phyloP scores from a whole-genome alignment of 2,888 invertebrate genomes.

The Esperia sulphurella region DNA sequence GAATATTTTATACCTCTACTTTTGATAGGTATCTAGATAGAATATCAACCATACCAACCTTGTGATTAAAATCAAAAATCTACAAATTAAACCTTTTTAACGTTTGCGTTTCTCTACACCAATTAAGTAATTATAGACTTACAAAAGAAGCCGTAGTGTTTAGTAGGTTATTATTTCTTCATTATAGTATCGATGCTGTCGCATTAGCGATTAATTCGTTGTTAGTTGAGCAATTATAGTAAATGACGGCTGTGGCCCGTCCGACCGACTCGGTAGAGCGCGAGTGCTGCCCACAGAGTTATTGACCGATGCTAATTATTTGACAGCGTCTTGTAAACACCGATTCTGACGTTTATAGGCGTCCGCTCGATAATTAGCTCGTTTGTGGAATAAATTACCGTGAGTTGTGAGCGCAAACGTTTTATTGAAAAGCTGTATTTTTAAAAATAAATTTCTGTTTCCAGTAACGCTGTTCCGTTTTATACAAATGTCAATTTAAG shows the following conservation, averaged over 20 bases:
- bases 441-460: neutral
- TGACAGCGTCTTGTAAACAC: slow-evolving; percentile 53
- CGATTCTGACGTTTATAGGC: slow-evolving; percentile 32
- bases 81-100: too few species aligned
- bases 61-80: too few species aligned
- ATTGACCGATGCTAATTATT: slow-evolving; percentile 65
- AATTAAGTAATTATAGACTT: slow-evolving; percentile 8
- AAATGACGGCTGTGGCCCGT: slow-evolving; percentile 49
- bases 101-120: neutral
- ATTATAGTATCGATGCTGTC: slow-evolving; percentile 58
- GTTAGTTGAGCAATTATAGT: slow-evolving; percentile 59
- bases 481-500: too few species aligned
- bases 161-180: slow-evolving; percentile 52
- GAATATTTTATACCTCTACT: too few species aligned
- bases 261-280: slow-evolving; percentile 41
- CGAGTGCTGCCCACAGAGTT: slow-evolving; percentile 41
- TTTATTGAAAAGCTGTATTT: neutral
- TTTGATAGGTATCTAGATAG: too few species aligned
- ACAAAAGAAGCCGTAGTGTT: slow-evolving; percentile 39
- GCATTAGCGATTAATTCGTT: slow-evolving; percentile 68
- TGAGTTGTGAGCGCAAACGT: neutral
- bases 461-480: too few species aligned
- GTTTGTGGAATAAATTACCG: slow-evolving; percentile 2
- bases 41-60: too few species aligned
- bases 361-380: slow-evolving; percentile 6